Evolutionary conservation across 1,140 invertebrate species (phyloP), one percentile per base, ranked within the genome.

Genomic region (Marisa cornuarietis): DNA sequence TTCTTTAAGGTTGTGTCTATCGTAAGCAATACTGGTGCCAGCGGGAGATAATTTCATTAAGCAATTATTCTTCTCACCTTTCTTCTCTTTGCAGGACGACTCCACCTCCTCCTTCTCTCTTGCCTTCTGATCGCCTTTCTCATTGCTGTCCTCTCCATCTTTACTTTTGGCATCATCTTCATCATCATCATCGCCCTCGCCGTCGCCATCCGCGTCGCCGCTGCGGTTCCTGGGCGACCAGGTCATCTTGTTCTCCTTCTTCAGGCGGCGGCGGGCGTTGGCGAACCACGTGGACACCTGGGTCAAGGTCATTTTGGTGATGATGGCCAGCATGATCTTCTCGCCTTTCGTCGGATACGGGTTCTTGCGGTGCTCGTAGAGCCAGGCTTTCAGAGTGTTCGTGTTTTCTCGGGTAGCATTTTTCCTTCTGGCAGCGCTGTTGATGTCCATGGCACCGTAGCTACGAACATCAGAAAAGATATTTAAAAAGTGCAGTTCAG

Each of bases 181-280:
- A 69, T 87, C 82, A 42, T 83, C 83, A 22, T 86, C 85, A 22
- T 86, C 83, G 49, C 83, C 84, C 68, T 85, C 85, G 52, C 87
- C 87, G 63, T 89, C 88, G 61, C 88, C 89, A 71, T 90, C 88
- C 24, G 87, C 86, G 87, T 96, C 95, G 83, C 96, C 96, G 24
- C 95, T 96, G 90, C 96, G 95, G 91, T 97, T 97, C 88, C 96
- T 95, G 66, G 96, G 96, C 88, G 97, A 96, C 96, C 96, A 99
- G 61, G 97, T 99, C 97, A 99, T 99, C 92, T 99, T 99, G 92
- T 99, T 99, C 92, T 99, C 98, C 90, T 99, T 99, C 93, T 99
- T 99, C 49, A 91, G 86, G 24, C 90, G 82, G 24, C 91, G 81
- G 74, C 90, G 83, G 58, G 91, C 90, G 81, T 91, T 91, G 51